A percentile compares a stretch with the other conserved stretches of the same genome.
Conservation (phyloP, 2,113 vertebrate genomes). For the Sinocyclocheilus maitianheensis region DNA sequence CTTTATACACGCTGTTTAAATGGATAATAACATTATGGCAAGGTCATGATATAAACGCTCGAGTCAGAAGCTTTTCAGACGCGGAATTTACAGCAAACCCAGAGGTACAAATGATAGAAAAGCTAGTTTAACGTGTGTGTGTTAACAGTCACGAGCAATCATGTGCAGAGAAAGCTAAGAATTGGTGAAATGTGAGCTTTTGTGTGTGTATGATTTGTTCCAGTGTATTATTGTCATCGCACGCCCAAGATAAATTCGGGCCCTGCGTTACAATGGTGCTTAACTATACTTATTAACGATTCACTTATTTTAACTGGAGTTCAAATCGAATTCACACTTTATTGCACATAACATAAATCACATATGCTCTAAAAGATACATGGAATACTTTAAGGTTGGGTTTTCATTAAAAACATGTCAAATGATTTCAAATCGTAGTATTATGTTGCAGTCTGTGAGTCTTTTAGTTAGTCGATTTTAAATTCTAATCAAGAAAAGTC, state of each 20-base stretch:
- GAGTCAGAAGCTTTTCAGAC: not conserved
- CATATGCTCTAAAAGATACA: not conserved
- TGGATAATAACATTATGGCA: not conserved
- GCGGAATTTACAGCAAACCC: constrained; percentile 2
- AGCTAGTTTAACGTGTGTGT: not conserved
- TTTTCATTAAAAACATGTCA: no score
- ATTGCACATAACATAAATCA: no score
- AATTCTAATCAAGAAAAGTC: not conserved
- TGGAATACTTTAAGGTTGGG: no score
- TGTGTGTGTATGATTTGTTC: not conserved
- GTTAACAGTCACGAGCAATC: not conserved
- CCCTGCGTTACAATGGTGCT: constrained; percentile 66
- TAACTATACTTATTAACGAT: not conserved
- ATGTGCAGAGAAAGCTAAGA: no score
- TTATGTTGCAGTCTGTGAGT: no score
- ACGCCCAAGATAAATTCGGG: constrained; percentile 72
- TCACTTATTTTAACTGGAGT: not conserved
- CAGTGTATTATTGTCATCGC: not conserved
- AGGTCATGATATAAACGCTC: constrained; percentile 21
- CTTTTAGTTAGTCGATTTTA: not conserved
- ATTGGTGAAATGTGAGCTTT: not conserved
- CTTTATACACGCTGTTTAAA: not conserved
- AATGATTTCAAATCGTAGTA: not conserved
- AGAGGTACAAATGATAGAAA: not conserved
- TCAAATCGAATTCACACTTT: not conserved